These are phyloP conservation scores for Polyergus mexicanus DNA, from an alignment of 1,140 invertebrate genomes.

Conservation along the genomic window DNA sequence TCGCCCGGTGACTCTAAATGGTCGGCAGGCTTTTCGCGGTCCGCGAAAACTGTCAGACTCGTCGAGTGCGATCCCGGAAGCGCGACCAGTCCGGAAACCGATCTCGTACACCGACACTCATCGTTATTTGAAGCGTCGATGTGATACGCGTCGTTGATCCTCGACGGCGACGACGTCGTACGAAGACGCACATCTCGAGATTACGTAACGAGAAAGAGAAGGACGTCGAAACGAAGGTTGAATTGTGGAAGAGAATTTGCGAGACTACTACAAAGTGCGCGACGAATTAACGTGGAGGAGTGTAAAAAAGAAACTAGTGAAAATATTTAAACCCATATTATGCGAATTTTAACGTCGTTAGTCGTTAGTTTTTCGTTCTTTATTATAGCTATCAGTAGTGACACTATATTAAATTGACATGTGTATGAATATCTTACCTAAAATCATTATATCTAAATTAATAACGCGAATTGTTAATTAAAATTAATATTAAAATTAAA, in stretches of 20 bases:
- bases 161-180: conserved; percentile 14
- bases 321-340: background rate
- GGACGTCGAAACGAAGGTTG: conserved; percentile 25
- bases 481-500: background rate
- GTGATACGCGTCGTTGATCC: conserved; percentile 13
- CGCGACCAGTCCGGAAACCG: background rate
- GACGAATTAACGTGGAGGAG: background rate
- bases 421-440: background rate
- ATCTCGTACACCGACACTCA: background rate
- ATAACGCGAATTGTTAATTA: background rate
- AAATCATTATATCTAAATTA: conserved; percentile 19
- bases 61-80: background rate
- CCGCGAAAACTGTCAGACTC: conserved; percentile 51
- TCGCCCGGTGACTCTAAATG: conserved; percentile 76
- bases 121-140: background rate
- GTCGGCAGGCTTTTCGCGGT: conserved; percentile 69
- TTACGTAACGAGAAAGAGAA: conserved; percentile 55
- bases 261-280: background rate
- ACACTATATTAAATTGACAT: background rate
- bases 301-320: background rate
- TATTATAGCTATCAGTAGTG: too few relatives aligned
- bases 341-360: background rate
- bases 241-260: conserved; percentile 18
- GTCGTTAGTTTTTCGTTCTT: too few relatives aligned
- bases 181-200: conserved; percentile 27